Evolutionary conservation across 2,888 invertebrate genomes (phyloP), one percentile per base, ranked within the genome.

Genomic region (Ceraclea dissimilis): DNA sequence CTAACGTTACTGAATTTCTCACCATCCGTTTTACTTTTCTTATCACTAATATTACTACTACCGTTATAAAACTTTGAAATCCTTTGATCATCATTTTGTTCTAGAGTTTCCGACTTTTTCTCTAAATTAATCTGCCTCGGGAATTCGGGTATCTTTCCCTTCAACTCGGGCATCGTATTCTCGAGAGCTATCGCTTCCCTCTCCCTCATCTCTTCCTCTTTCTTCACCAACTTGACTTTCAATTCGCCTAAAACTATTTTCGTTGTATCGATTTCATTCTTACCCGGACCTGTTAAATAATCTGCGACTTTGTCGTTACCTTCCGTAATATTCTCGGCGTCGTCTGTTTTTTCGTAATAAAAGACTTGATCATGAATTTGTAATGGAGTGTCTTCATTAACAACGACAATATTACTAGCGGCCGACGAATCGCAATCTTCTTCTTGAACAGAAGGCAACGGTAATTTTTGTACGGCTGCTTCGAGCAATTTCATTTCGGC

Each of bases 181-280:
- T 66, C 70, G 13, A 78, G 62, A 11, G 78, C 78, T 62, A 72
- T 74, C 22, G 75, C 71, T 60, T 78, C 78, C 56, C 78, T 68
- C 59, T 75, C 76, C 1, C 76, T 66, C 78, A 78, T 78, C 2
- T 73, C 56, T 51, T 78, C 77, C 52, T 78, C 78, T 61, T 77
- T 65, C 62, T 73, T 74, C 39, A 75, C 74, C 62, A 78, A 62
- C 62, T 75, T 75, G 54, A 73, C 69, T 65, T 70, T 75, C 44
- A 78, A 63, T 62, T 78, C 78, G 11, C 66, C 67, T 2, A 78
- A 58, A 8, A 78, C 76, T 1, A 75, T 65, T 65, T 71, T 73
- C 1, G 73, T 71, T 0, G 69, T 65, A 18, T 75, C 73, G 16
- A 66, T 73, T 57, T 77, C 77, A 60, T 68, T 73, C 56, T 66